Evolutionary conservation across 2,797 vertebrate genomes (phyloP).

Genomic region (Heteromormyrus szaboi): DNA sequence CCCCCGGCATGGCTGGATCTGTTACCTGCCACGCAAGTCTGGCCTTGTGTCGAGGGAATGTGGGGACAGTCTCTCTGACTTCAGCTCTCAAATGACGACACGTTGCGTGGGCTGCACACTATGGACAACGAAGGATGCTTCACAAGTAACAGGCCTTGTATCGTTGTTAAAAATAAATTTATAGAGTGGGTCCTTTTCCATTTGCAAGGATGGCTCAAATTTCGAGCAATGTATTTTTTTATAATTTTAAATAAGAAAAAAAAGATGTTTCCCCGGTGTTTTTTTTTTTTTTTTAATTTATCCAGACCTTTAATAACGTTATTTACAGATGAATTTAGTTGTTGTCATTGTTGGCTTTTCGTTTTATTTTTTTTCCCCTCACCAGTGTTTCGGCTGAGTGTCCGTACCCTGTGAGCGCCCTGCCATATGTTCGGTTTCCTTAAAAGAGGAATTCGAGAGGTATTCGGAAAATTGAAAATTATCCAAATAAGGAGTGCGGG

Average conservation of each 20-base stretch:
- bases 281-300: slow-evolving; percentile 52
- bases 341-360: neutral
- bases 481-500: neutral
- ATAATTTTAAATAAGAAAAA: slow-evolving; percentile 77
- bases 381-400: neutral
- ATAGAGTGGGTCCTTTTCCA: slow-evolving; percentile 50
- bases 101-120: slow-evolving; percentile 41
- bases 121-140: slow-evolving; percentile 35
- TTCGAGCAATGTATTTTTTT: slow-evolving; percentile 67
- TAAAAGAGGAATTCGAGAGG: slow-evolving; percentile 46
- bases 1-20: slow-evolving; percentile 21
- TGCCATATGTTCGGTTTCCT: neutral
- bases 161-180: slow-evolving; percentile 34
- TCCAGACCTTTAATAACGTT: slow-evolving; percentile 81
- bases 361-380: neutral
- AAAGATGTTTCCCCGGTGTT: slow-evolving; percentile 62
- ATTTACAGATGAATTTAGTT: slow-evolving; percentile 57
- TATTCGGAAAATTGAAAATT: slow-evolving; percentile 18
- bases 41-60: neutral
- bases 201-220: slow-evolving; percentile 74
- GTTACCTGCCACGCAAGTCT: neutral
- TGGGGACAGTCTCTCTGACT: neutral
- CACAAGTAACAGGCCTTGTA: slow-evolving; percentile 64
- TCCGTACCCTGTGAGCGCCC: neutral
- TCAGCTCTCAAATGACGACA: neutral